Evolutionary conservation across 2,888 invertebrate species (phyloP).

Genomic region (Taenaris catops): DNA sequence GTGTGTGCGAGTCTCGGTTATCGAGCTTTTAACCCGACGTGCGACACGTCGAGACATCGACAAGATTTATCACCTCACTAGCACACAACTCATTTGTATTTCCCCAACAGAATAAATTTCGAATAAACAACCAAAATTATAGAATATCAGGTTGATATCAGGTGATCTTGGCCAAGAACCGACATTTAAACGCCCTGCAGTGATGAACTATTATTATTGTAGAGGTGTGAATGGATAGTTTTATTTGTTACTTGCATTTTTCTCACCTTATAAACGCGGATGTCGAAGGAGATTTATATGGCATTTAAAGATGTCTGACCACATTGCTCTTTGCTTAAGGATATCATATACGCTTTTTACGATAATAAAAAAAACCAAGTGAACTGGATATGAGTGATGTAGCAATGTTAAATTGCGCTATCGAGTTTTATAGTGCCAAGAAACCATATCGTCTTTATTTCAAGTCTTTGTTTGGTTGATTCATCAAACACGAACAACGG

Average conservation of each 20-base stretch:
- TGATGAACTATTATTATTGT: conserved; percentile 13
- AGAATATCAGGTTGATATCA: conserved; percentile 38
- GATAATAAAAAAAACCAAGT: background rate
- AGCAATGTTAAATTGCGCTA: no score
- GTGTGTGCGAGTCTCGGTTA: conserved; percentile 72
- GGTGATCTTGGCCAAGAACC: conserved; percentile 16
- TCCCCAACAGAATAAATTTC: conserved; percentile 65
- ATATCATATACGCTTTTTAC: conserved; percentile 1
- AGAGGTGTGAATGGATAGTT: conserved; percentile 18
- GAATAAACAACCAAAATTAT: conserved; percentile 62
- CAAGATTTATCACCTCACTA: conserved; percentile 75
- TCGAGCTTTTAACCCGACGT: conserved; percentile 78
- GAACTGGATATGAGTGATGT: conserved; percentile 1
- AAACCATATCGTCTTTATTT: conserved; percentile 13
- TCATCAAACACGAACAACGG: conserved; percentile 13
- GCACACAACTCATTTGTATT: conserved; percentile 74
- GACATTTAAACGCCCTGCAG: conserved; percentile 13
- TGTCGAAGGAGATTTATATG: conserved; percentile 21
- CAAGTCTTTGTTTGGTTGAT: conserved; percentile 15
- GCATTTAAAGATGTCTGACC: conserved; percentile 16
- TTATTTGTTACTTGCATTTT: conserved; percentile 25
- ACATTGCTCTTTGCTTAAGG: conserved; percentile 18
- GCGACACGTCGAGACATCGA: conserved; percentile 75
- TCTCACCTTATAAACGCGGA: conserved; percentile 25
- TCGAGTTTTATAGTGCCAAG: conserved; percentile 17